Conservation (phyloP, 2,113 vertebrate species). For the Shinisaurus crocodilurus region DNA sequence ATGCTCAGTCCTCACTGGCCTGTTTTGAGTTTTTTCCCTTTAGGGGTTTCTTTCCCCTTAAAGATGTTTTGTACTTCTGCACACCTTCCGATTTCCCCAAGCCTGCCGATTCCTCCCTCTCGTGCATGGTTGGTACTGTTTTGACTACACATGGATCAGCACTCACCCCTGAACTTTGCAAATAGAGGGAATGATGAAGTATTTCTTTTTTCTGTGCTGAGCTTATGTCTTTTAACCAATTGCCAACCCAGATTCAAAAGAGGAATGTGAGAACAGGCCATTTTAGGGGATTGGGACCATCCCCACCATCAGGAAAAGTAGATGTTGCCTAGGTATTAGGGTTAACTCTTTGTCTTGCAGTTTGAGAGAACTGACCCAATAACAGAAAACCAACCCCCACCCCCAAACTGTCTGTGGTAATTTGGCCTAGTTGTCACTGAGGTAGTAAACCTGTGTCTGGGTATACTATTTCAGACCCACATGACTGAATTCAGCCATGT, state of each 20-base stretch:
- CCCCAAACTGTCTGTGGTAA: not conserved
- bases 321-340: no score
- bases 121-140: not conserved
- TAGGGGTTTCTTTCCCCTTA: not conserved
- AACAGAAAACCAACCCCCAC: not conserved
- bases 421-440: not conserved
- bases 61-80: not conserved
- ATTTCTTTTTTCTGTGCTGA: no score
- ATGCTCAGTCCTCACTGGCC: not conserved
- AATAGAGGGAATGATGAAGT: no score
- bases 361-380: no score
- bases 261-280: no score
- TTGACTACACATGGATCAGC: not conserved
- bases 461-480: not conserved
- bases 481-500: not conserved
- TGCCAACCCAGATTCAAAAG: no score
- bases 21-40: no score
- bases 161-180: no score
- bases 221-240: no score
- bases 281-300: no score
- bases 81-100: not conserved
- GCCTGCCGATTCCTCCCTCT: not conserved
- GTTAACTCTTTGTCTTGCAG: no score
- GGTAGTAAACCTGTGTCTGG: not conserved
- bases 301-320: no score